Evolutionary conservation across 2,888 invertebrate genomes (phyloP).

Genomic region (Periphyllus acericola): DNA sequence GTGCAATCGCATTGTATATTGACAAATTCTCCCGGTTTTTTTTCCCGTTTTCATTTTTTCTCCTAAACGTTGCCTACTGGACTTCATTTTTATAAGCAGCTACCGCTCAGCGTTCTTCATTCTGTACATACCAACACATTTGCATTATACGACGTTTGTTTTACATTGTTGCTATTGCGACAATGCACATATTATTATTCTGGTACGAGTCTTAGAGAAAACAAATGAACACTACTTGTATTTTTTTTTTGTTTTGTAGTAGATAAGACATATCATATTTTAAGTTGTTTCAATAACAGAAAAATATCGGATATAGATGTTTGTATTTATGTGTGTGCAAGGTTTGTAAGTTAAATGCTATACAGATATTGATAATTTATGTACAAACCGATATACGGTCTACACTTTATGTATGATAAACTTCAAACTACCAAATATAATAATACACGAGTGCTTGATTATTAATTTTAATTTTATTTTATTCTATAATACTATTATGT

Average conservation of each 20-base stretch:
- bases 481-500: background rate
- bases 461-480: background rate
- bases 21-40: conserved; percentile 89
- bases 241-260: conserved; percentile 20
- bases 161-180: background rate
- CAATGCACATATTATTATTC: background rate
- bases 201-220: background rate
- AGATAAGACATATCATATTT: conserved; percentile 31
- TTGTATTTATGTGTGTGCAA: background rate
- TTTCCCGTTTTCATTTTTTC: conserved; percentile 89
- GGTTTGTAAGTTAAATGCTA: background rate
- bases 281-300: conserved; percentile 1
- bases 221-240: background rate
- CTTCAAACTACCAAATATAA: background rate
- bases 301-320: background rate
- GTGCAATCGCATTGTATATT: conserved; percentile 79
- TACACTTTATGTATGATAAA: background rate
- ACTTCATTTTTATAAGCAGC: conserved; percentile 77
- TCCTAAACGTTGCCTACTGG: conserved; percentile 91
- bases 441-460: background rate
- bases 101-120: background rate
- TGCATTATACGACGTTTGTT: background rate
- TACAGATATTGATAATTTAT: background rate
- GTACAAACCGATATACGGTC: background rate
- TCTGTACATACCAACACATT: background rate